A percentile compares a stretch with the other conserved stretches of the same genome.
Conservation (phyloP, 1,140 invertebrate genomes). For the Sitodiplosis mosellana region DNA sequence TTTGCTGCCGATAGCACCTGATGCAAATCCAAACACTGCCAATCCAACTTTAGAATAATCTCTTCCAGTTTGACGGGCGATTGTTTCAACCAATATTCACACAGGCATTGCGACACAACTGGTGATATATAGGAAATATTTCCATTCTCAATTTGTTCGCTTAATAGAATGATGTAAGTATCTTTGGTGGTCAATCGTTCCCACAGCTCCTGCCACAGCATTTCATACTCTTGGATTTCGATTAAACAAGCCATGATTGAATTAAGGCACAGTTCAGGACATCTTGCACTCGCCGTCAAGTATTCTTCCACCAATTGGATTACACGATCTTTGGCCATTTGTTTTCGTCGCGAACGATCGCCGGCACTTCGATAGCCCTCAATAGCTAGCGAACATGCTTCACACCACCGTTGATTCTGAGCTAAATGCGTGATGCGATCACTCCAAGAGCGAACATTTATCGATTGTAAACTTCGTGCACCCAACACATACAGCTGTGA, state of each 20-base stretch:
- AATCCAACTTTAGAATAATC: constrained; percentile 62
- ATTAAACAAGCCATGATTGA: constrained; percentile 21
- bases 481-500: constrained; percentile 73
- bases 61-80: constrained; percentile 45
- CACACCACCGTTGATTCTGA: constrained; percentile 41
- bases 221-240: constrained; percentile 17
- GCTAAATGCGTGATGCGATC: constrained; percentile 54
- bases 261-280: constrained; percentile 20
- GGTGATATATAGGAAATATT: constrained; percentile 31
- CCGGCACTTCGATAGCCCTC: constrained; percentile 19
- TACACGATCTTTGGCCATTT: constrained; percentile 22
- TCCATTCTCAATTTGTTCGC: constrained; percentile 28
- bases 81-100: constrained; percentile 36
- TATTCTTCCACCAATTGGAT: constrained; percentile 21
- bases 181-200: constrained; percentile 20
- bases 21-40: constrained; percentile 74
- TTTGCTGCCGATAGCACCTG: constrained; percentile 68
- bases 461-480: constrained; percentile 56
- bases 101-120: constrained; percentile 44
- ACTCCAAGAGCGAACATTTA: constrained; percentile 66
- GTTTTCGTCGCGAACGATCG: constrained; percentile 16
- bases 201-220: constrained; percentile 29
- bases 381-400: constrained; percentile 33
- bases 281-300: constrained; percentile 15
- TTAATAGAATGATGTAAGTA: constrained; percentile 26